phyloP scores from a whole-genome alignment of 2,888 invertebrate genomes.

The Aspidiotus destructor region DNA sequence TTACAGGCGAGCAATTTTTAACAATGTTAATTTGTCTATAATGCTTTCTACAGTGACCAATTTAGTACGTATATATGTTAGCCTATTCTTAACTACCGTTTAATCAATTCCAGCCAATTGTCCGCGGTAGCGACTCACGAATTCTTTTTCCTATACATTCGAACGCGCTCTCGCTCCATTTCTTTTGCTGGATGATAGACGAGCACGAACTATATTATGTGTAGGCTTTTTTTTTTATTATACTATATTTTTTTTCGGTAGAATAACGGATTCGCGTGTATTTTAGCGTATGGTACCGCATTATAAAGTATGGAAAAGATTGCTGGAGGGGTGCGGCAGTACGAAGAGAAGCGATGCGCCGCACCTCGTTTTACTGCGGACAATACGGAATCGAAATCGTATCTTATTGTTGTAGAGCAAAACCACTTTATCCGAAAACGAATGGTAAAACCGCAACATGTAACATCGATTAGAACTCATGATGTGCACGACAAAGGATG shows the following conservation, averaged over 20 bases:
- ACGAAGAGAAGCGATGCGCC: background rate
- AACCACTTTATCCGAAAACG: conserved; percentile 1
- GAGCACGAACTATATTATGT: too few relatives aligned
- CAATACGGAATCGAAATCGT: background rate
- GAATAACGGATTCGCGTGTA: conserved; percentile 2
- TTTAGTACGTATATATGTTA: background rate
- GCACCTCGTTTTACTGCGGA: background rate
- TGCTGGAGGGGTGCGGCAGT: background rate
- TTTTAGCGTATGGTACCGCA: background rate
- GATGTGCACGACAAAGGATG: too few relatives aligned
- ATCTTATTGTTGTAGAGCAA: background rate
- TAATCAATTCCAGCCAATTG: conserved; percentile 15
- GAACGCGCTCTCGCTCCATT: too few relatives aligned
- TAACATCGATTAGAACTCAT: background rate
- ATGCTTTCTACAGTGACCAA: conserved; percentile 21
- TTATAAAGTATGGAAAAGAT: background rate
- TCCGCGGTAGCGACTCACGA: background rate
- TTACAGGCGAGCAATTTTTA: conserved; percentile 15
- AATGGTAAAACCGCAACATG: background rate
- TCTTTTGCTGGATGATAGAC: too few relatives aligned
- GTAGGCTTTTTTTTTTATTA: background rate
- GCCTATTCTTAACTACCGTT: conserved; percentile 6
- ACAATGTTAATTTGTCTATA: conserved; percentile 21
- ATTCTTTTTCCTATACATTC: too few relatives aligned
- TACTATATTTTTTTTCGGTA: background rate